phyloP scores from a whole-genome alignment of 2,797 vertebrate genomes.

The Danio tinwini region DNA sequence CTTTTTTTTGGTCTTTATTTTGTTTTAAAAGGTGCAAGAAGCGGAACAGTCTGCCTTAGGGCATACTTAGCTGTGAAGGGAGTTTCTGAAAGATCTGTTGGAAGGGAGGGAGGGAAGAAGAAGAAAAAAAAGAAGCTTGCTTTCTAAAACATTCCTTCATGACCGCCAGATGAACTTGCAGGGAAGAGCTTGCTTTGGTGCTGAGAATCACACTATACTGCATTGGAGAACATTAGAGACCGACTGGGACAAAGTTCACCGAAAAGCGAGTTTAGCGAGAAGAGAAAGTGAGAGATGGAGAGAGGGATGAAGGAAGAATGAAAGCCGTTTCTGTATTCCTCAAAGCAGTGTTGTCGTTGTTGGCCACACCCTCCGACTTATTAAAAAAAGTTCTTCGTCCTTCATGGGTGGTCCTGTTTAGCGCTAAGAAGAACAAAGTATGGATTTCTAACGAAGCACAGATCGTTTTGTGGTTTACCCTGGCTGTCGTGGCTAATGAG shows the following conservation, averaged over 20 bases:
- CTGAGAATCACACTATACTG: conserved; percentile 51
- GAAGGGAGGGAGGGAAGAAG: conserved; percentile 54
- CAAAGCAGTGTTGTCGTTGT: conserved; percentile 40
- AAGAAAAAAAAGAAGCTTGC: conserved; percentile 36
- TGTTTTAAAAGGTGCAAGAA: conserved; percentile 76
- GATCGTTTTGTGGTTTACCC: conserved; percentile 2
- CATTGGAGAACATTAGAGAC: conserved; percentile 60
- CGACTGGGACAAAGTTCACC: conserved; percentile 64
- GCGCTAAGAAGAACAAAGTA: conserved; percentile 40
- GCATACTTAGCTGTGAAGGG: conserved; percentile 70
- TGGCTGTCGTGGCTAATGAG: conserved; percentile 36
- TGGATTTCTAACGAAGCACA: conserved; percentile 37
- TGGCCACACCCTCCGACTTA: conserved; percentile 27
- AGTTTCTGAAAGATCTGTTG: conserved; percentile 55
- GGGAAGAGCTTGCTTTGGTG: conserved; percentile 53
- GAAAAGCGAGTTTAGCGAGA: conserved; percentile 64
- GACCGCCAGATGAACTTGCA: conserved; percentile 78
- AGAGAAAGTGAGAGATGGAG: conserved; percentile 51
- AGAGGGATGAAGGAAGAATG: conserved; percentile 35
- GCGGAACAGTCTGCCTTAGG: conserved; percentile 76
- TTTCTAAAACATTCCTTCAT: conserved; percentile 70
- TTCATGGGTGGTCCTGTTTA: conserved; percentile 46
- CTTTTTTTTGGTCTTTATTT: conserved; percentile 50
- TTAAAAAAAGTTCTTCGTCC: conserved; percentile 12
- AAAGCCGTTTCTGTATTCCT: conserved; percentile 31